Evolutionary conservation across 2,797 vertebrate genomes (phyloP), one percentile per base, ranked within the genome.

Genomic region (Furcifer pardalis): DNA sequence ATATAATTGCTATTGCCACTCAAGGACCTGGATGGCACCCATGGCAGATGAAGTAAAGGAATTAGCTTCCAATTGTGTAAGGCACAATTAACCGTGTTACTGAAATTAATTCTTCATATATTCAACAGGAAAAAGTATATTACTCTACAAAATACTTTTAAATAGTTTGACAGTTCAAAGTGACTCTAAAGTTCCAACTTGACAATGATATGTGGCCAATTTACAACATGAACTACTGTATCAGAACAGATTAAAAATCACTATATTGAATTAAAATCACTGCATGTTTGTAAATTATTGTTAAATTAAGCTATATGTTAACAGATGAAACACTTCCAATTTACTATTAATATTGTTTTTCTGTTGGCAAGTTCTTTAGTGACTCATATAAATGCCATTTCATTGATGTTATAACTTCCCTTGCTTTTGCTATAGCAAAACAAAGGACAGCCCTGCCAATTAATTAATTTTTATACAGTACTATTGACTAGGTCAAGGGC

Each of bases 131-230:
- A 59, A 32, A 59, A 19, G 27, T 65, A n/a, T 71, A 69, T 68
- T 21, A 13, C 60, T 72, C 59, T 66, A 23, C 21, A 35, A 79
- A 56, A 59, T n/a, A 32, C 46, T 66, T 68, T 66, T 49, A 71
- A 17, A 52, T 27, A 65, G 59, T 30, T 79, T 49, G 72, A 65
- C 80, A 87, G 66, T 68, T 8, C 56, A 71, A 82, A 65, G 74
- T 56, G 78, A 85, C 74, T 85, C 73, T 87, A 73, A 85, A 77
- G 63, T 81, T 87, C 86, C 86, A 84, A 84, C 72, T 13, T 77
- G 23, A 32, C 23, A 71, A 84, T 82, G 12, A 77, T 79, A 86
- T 0, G 42, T 69, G 85, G 82, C 52, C 86, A n/a, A 35, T 77
- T 49, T 81, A 87, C 75, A 35, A 63, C 37, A 5, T 73, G 77